These are phyloP conservation scores for Mystacides longicornis DNA, from an alignment of 2,888 invertebrate species.

Conservation along the genomic window DNA sequence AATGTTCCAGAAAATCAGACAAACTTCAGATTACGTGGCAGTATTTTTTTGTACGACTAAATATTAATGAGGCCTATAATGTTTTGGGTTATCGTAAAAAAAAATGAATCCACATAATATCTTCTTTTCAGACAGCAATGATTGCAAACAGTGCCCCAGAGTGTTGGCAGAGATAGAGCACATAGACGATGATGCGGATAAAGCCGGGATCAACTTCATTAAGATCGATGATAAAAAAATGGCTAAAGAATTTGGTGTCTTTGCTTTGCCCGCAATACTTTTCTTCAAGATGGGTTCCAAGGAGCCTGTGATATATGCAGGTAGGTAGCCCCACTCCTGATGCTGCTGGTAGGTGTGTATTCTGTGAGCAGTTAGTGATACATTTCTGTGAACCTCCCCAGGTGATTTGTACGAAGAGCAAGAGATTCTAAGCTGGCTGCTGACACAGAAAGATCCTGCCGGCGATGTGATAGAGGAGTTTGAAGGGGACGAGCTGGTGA, in stretches of 20 bases:
- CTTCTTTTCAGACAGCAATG: slow-evolving; percentile 76
- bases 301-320: slow-evolving; percentile 87
- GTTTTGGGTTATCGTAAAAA: no score
- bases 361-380: no score
- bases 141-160: slow-evolving; percentile 88
- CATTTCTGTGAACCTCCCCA: no score
- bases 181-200: slow-evolving; percentile 89
- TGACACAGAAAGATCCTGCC: slow-evolving; percentile 87
- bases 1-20: slow-evolving; percentile 88
- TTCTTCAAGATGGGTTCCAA: slow-evolving; percentile 84
- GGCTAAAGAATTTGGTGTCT: slow-evolving; percentile 83
- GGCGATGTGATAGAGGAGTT: slow-evolving; percentile 85
- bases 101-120: no score
- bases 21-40: slow-evolving; percentile 82
- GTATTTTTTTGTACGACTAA: slow-evolving; percentile 88
- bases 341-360: no score
- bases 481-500: slow-evolving; percentile 69
- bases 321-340: no score
- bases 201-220: slow-evolving; percentile 85
- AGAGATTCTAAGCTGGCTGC: slow-evolving; percentile 80
- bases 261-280: slow-evolving; percentile 81
- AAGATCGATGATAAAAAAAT: slow-evolving; percentile 84
- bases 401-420: slow-evolving; percentile 83
- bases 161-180: slow-evolving; percentile 84
- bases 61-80: no score